A percentile compares a stretch with the other conserved stretches of the same genome.
These are phyloP conservation scores for Punctoribates punctum DNA, from an alignment of 2,888 invertebrate species.

Conservation along the genomic window DNA sequence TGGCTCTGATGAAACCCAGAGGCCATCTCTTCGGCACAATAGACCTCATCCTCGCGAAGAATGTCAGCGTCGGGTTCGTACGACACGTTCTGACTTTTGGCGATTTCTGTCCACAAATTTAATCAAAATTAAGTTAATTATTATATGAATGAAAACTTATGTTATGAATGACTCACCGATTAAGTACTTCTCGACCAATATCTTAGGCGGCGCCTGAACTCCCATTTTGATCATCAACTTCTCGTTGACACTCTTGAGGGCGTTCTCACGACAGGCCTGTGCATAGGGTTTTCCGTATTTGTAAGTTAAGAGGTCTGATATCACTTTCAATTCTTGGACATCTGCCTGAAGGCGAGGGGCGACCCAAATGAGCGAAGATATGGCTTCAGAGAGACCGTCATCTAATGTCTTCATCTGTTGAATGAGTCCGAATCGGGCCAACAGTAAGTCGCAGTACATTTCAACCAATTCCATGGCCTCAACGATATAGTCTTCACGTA, in stretches of 20 bases:
- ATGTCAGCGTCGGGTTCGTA: slow-evolving; percentile 93
- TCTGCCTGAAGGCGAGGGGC: slow-evolving; percentile 74
- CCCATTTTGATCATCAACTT: slow-evolving; percentile 83
- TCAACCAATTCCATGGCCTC: slow-evolving; percentile 99
- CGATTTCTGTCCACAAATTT: slow-evolving; percentile 71
- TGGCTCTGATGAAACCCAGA: slow-evolving; percentile 3
- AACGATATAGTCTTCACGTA: slow-evolving; percentile 96
- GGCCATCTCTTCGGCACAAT: slow-evolving; percentile 15
- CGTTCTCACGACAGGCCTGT: slow-evolving; percentile 78
- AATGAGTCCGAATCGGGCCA: slow-evolving; percentile 93
- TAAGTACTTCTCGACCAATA: slow-evolving; percentile 78
- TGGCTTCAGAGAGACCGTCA: slow-evolving; percentile 90
- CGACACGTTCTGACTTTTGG: slow-evolving; percentile 87
- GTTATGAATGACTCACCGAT: slow-evolving; percentile 44
- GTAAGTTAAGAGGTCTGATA: slow-evolving; percentile 78
- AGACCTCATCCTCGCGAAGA: slow-evolving; percentile 64
- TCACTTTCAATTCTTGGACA: slow-evolving; percentile 66
- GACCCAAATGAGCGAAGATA: slow-evolving; percentile 95
- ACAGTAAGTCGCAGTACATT: slow-evolving; percentile 95
- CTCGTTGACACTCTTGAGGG: slow-evolving; percentile 76
- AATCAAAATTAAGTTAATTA: background rate
- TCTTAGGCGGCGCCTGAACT: slow-evolving; percentile 89
- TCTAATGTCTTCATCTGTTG: slow-evolving; percentile 92
- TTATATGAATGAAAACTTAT: background rate
- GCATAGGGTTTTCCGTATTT: slow-evolving; percentile 94